Evolutionary conservation across 2,797 vertebrate species (phyloP).

Genomic region (Cyprinella venusta): DNA sequence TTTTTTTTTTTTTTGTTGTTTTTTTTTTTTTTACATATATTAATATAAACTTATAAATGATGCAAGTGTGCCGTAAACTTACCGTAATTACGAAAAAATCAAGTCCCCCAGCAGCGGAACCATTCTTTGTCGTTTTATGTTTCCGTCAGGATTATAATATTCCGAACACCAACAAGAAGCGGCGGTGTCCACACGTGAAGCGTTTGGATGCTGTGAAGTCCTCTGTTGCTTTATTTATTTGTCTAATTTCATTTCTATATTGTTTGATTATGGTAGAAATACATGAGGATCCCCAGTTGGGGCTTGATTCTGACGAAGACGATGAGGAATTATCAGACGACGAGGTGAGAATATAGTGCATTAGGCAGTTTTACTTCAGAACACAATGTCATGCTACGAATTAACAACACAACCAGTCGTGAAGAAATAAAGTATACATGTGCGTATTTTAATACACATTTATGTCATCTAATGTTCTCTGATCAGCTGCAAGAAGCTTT

Average conservation of each 20-base stretch:
- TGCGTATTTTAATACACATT: not conserved
- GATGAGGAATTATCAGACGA: conserved; percentile 72
- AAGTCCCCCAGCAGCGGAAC: conserved; percentile 11
- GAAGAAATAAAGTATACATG: not conserved
- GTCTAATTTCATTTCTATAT: not conserved
- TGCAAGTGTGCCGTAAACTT: not conserved
- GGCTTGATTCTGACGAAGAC: conserved; percentile 73
- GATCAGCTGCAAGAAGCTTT: conserved; percentile 91
- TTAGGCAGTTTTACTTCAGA: not conserved
- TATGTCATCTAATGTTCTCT: not conserved
- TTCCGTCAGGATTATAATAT: not conserved
- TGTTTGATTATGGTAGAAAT: conserved; percentile 62
- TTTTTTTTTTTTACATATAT: not conserved
- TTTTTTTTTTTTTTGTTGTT: too few species aligned
- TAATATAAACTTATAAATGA: not conserved
- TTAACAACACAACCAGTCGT: not conserved
- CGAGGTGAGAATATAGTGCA: conserved; percentile 64
- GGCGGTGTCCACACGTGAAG: conserved; percentile 3
- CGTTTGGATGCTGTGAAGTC: not conserved
- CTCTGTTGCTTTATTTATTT: not conserved
- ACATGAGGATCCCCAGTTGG: conserved; percentile 69
- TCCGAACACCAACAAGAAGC: not conserved
- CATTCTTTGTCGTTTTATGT: conserved; percentile 7
- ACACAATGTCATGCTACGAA: not conserved
- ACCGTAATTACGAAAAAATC: not conserved